Evolutionary conservation across 2,113 vertebrate species (phyloP), one percentile per base, ranked within the genome.

Genomic region (Rhinogobius similis): DNA sequence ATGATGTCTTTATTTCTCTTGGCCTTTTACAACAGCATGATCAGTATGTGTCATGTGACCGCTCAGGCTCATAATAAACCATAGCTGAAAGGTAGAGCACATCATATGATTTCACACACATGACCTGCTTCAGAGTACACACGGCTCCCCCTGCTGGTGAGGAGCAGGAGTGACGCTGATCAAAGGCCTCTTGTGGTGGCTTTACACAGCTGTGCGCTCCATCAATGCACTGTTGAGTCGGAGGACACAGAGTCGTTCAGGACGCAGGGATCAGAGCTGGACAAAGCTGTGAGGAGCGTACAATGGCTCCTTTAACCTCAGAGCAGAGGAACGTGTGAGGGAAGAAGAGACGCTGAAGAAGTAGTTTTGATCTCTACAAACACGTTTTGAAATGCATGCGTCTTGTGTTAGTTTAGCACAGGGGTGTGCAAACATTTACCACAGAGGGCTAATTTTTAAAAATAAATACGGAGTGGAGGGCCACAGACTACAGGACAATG

Each of bases 141-240:
- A 10, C 58, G 71, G 20, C 74, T 52, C 82, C 84, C 82, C 0
- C 84, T 88, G 78, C 59, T 81, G 82, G 72, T 5, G 1, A 13
- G 0, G 36, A 24, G 48, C 50, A 18, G 10, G 8, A 4, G 3
- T 10, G 10, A 0, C 12, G 14, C 3, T 23, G 1, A 75, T 69
- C 1, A 74, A 70, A 66, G 70, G 12, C 3, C 0, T 23, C 29
- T 73, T 76, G 72, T 75, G n/a, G 9, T 21, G 41, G 59, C 61
- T 65, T 43, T 27, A 7, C 85, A 84, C 85, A 84, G 82, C 75
- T 87, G 83, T 21, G 38, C 16, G 62, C 26, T 73, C 13, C 50
- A 10, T 63, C 44, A 74, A 79, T 79, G 55, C 70, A 41, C 27
- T 21, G 41, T 43, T 73, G 62, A 79, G 77, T 69, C 76, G 76